A percentile compares a stretch with the other conserved stretches of the same genome.
These are phyloP conservation scores for Chloropsis cyanopogon DNA, from an alignment of 2,113 vertebrate genomes.

Conservation along the genomic window DNA sequence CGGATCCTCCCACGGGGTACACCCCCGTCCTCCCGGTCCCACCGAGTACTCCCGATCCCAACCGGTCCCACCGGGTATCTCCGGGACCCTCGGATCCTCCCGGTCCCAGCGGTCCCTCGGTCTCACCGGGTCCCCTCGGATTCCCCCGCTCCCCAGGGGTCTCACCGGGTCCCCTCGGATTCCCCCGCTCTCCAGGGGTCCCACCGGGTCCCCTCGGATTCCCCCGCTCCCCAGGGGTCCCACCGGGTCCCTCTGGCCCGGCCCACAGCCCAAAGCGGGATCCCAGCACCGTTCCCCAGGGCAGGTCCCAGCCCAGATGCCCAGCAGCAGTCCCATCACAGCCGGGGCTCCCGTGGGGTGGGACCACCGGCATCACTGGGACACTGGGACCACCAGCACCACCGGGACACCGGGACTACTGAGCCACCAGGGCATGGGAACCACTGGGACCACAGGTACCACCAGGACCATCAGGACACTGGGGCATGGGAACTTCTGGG, in stretches of 20 bases:
- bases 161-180: not conserved
- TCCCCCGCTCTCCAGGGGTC: fast-evolving
- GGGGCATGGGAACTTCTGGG: not conserved
- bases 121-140: not conserved
- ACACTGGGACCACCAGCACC: not conserved
- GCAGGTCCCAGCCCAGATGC: not conserved
- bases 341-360: fast-evolving
- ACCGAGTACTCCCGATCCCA: too few species aligned
- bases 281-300: not conserved
- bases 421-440: not conserved
- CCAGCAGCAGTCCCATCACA: fast-evolving
- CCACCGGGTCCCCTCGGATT: not conserved
- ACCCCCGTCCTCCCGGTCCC: not conserved
- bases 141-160: fast-evolving
- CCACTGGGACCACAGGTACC: too few species aligned
- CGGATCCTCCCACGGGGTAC: fast-evolving
- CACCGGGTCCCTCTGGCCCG: not conserved
- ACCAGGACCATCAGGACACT: not conserved
- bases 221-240: fast-evolving
- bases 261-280: not conserved
- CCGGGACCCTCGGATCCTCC: not conserved
- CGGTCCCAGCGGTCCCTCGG: fast-evolving
- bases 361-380: not conserved
- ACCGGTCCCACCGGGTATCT: not conserved
- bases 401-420: not conserved